A percentile compares a stretch with the other conserved stretches of the same genome.
Evolutionary conservation across 2,797 vertebrate genomes (phyloP).

Genomic region (Gila robusta): DNA sequence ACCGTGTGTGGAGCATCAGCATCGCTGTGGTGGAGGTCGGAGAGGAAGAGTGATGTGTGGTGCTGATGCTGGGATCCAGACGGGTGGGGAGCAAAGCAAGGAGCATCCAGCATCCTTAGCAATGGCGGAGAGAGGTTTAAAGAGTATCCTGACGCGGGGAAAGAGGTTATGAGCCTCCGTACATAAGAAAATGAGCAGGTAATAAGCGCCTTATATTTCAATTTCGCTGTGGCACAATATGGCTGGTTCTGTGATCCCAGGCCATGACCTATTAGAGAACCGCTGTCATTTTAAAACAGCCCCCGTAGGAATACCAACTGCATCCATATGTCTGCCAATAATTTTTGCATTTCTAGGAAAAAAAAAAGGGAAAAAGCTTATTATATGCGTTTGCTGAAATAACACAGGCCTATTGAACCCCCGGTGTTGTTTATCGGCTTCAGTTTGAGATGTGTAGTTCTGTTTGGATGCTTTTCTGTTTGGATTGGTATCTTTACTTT

Average conservation of each 20-base stretch:
- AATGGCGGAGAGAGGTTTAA: conserved; percentile 63
- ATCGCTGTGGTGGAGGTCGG: neutral
- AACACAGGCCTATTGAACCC: neutral
- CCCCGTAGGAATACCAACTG: neutral
- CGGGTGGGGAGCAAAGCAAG: conserved; percentile 37
- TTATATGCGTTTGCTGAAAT: neutral
- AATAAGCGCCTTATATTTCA: neutral
- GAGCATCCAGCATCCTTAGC: conserved; percentile 49
- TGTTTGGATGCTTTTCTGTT: conserved; percentile 3
- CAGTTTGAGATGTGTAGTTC: conserved; percentile 51
- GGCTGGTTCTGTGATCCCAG: neutral
- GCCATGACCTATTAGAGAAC: neutral
- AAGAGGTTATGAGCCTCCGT: conserved; percentile 38
- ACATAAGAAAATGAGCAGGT: conserved; percentile 61
- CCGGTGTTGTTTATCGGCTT: neutral
- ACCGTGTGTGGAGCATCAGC: neutral
- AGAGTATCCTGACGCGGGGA: neutral
- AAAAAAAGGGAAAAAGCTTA: neutral
- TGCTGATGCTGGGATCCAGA: conserved; percentile 67
- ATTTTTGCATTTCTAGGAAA: neutral
- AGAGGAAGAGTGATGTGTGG: conserved; percentile 52
- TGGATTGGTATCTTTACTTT: neutral
- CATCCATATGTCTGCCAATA: neutral
- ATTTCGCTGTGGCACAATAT: neutral
- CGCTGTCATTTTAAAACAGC: neutral